Base-by-base conservation (phyloP, 2,888 invertebrate genomes). In the Ophion obscuratus region DNA sequence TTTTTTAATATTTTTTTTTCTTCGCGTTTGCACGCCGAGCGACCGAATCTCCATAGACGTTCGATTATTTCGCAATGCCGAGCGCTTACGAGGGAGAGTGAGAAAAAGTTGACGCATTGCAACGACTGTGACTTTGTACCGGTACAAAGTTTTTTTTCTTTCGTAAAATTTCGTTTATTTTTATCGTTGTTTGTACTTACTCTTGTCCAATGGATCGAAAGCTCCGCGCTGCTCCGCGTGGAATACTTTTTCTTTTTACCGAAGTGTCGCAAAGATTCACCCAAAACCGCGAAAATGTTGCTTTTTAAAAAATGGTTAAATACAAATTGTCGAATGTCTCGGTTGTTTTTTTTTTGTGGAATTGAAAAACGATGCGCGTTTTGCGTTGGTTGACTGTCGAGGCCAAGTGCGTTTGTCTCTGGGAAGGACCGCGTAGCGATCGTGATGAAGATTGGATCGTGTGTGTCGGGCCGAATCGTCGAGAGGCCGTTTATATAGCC, bases 401-500 rank as follows among this genome's bases (percentile, higher is more conserved):
- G 78, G 74, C 70, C 62, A 78, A 78, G 76, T 76, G 67, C 78
- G 75, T 67, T 79, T 81, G 66, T 71, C 70, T 73, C 75, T 64
- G 68, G 31, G 87, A 73, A 88, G 87, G 89, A 88, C 90, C 87
- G 40, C 88, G 91, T 87, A 88, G 89, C 84, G 91, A 90, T 88
- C 91, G 90, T 91, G 91, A 93, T 90, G 93, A 93, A 92, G 94
- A 92, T 93, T 93, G 93, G 92, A 91, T 93, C 93, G 92, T 93
- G 92, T 93, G 92, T 94, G 93, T 94, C 93, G 93, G 92, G 89
- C 89, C 89, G 92, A 93, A 91, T 92, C 90, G 90, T 88, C 91
- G 91, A 91, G 92, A 91, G 91, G 90, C 91, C 91, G 93, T 91
- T 94, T 94, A 93, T 94, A 94, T 94, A 94, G 92, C 92, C 92